Base-by-base conservation (phyloP, 2,888 invertebrate species). In the Pyrocoelia pectoralis region DNA sequence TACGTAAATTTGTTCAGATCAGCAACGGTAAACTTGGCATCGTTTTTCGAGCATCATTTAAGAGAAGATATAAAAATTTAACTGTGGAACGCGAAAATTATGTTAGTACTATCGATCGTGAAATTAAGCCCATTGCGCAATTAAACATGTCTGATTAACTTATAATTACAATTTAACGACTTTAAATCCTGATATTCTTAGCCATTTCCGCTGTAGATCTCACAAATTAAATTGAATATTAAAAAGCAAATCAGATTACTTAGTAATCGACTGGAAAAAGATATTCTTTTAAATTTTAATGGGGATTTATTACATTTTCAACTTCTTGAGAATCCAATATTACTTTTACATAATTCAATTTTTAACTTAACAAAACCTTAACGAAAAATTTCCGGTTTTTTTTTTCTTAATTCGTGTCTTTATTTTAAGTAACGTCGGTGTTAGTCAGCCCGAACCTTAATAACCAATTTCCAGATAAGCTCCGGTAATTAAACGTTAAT, bases 401-500 rank as follows among this genome's bases (percentile, higher is more conserved):
- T 33, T 52, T 33, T 8, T 38, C 33, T 17, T 52, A 17, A 17
- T 41, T 41, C n/a, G 40, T 15, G n/a, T 29, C 14, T 50, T 29
- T 29, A 28, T 24, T 28, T 24, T 24, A 24, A 24, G 10, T n/a
- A 50, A 28, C 49, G 49, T 18, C 19, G 28, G 28, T 33, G 33
- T 33, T 33, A 33, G 33, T 24, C 29, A 33, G n/a, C 6, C 14
- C 14, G 14, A 50, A 50, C 17, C 4, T n/a, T 14, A 29, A 19
- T 24, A 38, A 38, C 53, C 53, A 54, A 58, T 58, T 54, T 62
- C 40, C 24, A 17, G 18, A 15, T 58, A 63, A 58, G 57, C 63
- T 58, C 50, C 29, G 48, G 58, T 65, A 66, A 69, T 69, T 69
- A 69, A 67, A 61, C 61, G 68, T 65, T 69, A 69, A 69, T 69